Base-by-base conservation (phyloP, 2,113 vertebrate species). In the Misgurnus anguillicaudatus region DNA sequence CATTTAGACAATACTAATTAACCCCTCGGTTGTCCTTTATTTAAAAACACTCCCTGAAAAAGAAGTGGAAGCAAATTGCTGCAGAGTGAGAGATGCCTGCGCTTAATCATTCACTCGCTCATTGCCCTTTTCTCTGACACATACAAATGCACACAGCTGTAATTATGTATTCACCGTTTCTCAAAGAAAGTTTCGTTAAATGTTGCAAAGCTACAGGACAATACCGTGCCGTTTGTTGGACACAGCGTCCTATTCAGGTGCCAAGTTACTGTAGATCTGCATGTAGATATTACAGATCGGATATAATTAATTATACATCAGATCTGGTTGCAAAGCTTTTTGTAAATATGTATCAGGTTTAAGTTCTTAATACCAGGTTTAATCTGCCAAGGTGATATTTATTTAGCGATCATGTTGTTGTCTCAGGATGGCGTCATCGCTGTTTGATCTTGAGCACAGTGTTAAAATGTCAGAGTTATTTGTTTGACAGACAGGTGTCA, bases 1-100 rank as follows among this genome's bases (percentile, higher is more conserved):
- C 47, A 67, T 64, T 78, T 61, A 79, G 72, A 80, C 68, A 79
- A 82, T 75, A 73, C 74, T 81, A 77, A 86, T 87, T 84, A 88
- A 85, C 75, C 81, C 78, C 65, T 68, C 16, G 55, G 8, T 8
- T 9, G 71, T 77, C 76, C 82, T 80, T 83, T 51, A 74, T 65
- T 80, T 76, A 55, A 76, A 31, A 83, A 82, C 69, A 80, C 65
- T 75, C 24, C 5, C 39, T 51, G 24, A 11, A 41, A 53, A 21
- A 81, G 63, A 74, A 63, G 75, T 31, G 62, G 48, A 77, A 42
- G 6, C 66, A 73, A 60, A 77, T 31, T 62, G 38, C 67, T 45
- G 48, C 39, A 21, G 77, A 75, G 9, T 64, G 41, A 72, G n/a
- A 19, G 42, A 65, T 66, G 36, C 41, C 77, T 51, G 41, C 38